Conservation (phyloP, 2,113 vertebrate species). For the Danionella cerebrum region DNA sequence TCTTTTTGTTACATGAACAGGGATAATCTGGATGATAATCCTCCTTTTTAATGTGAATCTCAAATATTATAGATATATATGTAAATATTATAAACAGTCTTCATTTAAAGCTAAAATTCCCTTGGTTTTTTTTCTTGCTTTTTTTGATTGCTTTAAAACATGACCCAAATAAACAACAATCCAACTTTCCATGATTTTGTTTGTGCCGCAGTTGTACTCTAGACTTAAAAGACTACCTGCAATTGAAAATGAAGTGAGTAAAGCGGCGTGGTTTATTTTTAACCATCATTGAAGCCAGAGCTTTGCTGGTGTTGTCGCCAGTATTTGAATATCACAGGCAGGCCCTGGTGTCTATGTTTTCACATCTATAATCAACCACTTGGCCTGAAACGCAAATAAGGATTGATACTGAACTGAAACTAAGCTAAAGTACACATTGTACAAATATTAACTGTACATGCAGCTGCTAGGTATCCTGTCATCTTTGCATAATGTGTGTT, state of each 20-base stretch:
- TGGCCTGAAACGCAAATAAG: neutral
- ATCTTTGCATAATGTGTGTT: neutral
- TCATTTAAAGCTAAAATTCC: too few species aligned
- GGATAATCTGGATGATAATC: too few species aligned
- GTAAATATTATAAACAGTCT: too few species aligned
- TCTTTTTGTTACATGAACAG: too few species aligned
- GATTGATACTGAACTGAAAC: neutral
- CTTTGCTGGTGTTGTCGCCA: neutral
- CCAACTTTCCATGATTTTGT: neutral
- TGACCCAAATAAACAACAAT: constrained; percentile 23
- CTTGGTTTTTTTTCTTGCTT: too few species aligned
- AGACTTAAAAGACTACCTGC: neutral
- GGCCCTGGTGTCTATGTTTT: neutral
- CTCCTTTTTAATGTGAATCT: too few species aligned
- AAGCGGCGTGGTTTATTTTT: neutral
- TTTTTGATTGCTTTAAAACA: too few species aligned
- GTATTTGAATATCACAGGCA: neutral
- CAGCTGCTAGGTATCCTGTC: neutral
- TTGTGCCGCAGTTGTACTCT: neutral
- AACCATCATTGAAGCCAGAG: neutral
- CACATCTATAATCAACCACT: neutral
- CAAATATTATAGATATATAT: too few species aligned
- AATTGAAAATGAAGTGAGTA: neutral
- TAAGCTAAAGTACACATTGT: neutral
- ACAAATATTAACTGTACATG: constrained; percentile 12